Evolutionary conservation across 2,888 invertebrate species (phyloP), one percentile per base, ranked within the genome.

Genomic region (Clostera curtula): DNA sequence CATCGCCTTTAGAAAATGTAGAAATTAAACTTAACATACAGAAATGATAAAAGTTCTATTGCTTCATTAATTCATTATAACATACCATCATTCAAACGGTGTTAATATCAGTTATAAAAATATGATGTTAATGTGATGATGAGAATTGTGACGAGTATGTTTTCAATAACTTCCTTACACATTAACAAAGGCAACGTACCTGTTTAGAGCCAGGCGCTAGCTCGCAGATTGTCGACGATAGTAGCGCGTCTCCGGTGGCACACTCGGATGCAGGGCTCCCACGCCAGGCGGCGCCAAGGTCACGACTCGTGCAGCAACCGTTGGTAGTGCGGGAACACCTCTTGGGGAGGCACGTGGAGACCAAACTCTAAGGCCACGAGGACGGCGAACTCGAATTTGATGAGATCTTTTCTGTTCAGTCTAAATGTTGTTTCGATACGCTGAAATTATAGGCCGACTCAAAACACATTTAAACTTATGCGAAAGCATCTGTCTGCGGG

Each of bases 291-390:
- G 31, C 70, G 75, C 74, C 71, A 56, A 46, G 63, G 89, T 93
- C 92, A 96, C 76, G 96, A 95, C 66, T 96, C 95, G 76, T 96
- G 96, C 40, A 96, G 86, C 46, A 98, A 87, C 30, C 97, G 89
- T 79, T 97, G 97, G 85, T 96, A 97, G 74, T 98, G 97, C 6
- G 97, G 96, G 74, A 93, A 90, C 42, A 98, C 90, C 77, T 97
- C 96, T 82, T 91, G 90, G 26, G 93, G 93, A 12, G 96, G 95
- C 43, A 97, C 88, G 76, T 96, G 96, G 31, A 98, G 86, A 6
- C 94, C 93, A 66, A 98, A 98, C 77, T 98, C 97, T 34, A 98
- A 85, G 2, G 97, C 96, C 25, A 97, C 96, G 27, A 97, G 86
- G 24, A 97, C 96, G 3, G 95, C 96, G 79, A 98, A 97, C 80